Evolutionary conservation across 2,888 invertebrate genomes (phyloP).

Genomic region (Megamerina dolium): DNA sequence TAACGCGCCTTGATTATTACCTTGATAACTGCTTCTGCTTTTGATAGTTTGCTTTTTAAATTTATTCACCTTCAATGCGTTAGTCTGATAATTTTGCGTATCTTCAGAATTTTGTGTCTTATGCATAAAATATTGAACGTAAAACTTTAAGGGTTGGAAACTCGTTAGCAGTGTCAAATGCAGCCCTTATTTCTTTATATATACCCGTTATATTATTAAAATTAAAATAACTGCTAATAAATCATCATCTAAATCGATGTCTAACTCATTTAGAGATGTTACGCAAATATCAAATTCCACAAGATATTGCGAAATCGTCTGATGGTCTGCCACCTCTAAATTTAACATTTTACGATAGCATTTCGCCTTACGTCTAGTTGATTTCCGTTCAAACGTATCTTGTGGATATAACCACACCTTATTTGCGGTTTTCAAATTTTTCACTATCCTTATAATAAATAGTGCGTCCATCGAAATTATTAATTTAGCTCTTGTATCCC

Average conservation of each 20-base stretch:
- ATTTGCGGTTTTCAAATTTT: slow-evolving; percentile 11
- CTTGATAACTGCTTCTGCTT: too few relatives aligned
- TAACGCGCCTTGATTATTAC: neutral
- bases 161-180: slow-evolving; percentile 13
- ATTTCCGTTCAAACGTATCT: slow-evolving; percentile 15
- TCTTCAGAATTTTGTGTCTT: too few relatives aligned
- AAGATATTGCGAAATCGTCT: slow-evolving; percentile 10
- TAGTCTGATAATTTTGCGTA: too few relatives aligned
- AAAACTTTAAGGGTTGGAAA: slow-evolving; percentile 7
- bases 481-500: slow-evolving; percentile 11
- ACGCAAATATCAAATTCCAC: slow-evolving; percentile 11
- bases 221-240: slow-evolving; percentile 10
- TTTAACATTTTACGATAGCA: slow-evolving; percentile 16
- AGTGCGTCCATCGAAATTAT: slow-evolving; percentile 10
- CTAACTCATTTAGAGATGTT: slow-evolving; percentile 10
- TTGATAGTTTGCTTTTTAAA: too few relatives aligned
- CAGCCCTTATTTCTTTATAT: slow-evolving; percentile 12
- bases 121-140: slow-evolving; percentile 7
- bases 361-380: slow-evolving; percentile 11
- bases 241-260: slow-evolving; percentile 11
- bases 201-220: slow-evolving; percentile 8
- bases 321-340: slow-evolving; percentile 7
- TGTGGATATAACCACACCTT: slow-evolving; percentile 13
- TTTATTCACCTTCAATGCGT: too few relatives aligned
- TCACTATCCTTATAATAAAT: slow-evolving; percentile 7